Percentiles rank a stretch among this genome's conserved stretches.
Evolutionary conservation across 1,140 invertebrate species (phyloP).

Genomic region (Lordiphosa clarofinis): DNA sequence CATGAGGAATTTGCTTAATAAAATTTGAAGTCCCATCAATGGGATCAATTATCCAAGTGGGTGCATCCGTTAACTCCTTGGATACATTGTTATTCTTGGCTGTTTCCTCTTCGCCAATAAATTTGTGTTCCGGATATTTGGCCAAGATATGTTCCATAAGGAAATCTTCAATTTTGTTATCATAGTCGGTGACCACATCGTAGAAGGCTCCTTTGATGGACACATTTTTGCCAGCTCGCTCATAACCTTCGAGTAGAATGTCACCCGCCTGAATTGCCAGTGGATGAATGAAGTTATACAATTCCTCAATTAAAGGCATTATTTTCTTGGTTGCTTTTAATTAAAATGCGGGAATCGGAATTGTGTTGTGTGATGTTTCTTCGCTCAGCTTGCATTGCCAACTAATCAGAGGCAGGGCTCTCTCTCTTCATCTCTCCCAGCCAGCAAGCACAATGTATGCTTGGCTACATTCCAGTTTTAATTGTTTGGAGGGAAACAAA

Average conservation of each 20-base stretch:
- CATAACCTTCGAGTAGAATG: constrained; percentile 80
- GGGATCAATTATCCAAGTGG: constrained; percentile 94
- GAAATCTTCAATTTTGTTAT: constrained; percentile 88
- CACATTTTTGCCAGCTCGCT: constrained; percentile 79
- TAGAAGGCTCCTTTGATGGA: constrained; percentile 84
- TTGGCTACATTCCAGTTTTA: constrained; percentile 8
- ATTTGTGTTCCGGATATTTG: constrained; percentile 88
- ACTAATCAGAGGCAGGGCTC: constrained; percentile 33
- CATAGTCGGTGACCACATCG: constrained; percentile 92
- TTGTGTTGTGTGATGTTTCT: constrained; percentile 19
- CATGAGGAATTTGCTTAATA: constrained; percentile 84
- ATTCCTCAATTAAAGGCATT: constrained; percentile 80
- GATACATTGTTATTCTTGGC: constrained; percentile 82
- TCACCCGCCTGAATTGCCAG: constrained; percentile 64
- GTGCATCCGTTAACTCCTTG: constrained; percentile 86
- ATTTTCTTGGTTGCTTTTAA: constrained; percentile 3
- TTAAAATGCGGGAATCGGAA: constrained; percentile 5
- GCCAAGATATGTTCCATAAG: constrained; percentile 84
- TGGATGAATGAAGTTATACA: constrained; percentile 82
- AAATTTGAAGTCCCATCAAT: constrained; percentile 89
- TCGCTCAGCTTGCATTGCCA: constrained; percentile 24
- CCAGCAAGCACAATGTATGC: too few species aligned
- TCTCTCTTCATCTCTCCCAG: constrained; percentile 1
- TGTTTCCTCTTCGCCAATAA: constrained; percentile 91
- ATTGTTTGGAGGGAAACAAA: constrained; percentile 12